Conservation (phyloP, 2,113 vertebrate species). For the Elachura formosa region DNA sequence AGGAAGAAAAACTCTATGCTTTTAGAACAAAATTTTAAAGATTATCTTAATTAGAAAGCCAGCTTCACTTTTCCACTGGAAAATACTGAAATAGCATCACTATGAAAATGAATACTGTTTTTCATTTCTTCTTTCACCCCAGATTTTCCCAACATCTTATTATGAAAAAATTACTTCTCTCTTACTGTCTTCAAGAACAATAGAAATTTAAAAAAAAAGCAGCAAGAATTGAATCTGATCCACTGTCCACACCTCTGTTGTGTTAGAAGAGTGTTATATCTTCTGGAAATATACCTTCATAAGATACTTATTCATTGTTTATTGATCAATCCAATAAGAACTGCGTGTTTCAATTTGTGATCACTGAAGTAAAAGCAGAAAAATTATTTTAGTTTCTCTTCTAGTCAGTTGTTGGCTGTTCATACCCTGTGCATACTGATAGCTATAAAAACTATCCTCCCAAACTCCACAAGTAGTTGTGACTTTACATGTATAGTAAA, state of each 20-base stretch:
- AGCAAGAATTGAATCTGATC: neutral
- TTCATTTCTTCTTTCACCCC: neutral
- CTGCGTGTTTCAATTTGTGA: neutral
- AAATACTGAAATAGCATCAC: neutral
- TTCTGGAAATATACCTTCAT: neutral
- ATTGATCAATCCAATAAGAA: neutral
- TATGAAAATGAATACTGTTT: neutral
- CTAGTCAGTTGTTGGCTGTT: neutral
- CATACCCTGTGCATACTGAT: neutral
- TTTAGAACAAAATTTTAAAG: neutral
- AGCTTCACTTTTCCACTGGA: neutral
- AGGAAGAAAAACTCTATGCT: neutral
- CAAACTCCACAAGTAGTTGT: neutral
- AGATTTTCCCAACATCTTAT: neutral
- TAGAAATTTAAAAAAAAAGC: neutral
- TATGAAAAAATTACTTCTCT: neutral
- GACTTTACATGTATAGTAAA: neutral
- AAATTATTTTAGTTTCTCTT: neutral
- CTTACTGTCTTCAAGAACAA: neutral
- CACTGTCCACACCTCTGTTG: neutral
- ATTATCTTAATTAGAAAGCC: neutral
- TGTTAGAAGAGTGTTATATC: neutral
- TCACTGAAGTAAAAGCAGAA: neutral
- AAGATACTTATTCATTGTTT: neutral
- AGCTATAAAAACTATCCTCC: neutral